phyloP scores from a whole-genome alignment of 2,888 invertebrate genomes.

The Cataglyphis rosenhaueri region DNA sequence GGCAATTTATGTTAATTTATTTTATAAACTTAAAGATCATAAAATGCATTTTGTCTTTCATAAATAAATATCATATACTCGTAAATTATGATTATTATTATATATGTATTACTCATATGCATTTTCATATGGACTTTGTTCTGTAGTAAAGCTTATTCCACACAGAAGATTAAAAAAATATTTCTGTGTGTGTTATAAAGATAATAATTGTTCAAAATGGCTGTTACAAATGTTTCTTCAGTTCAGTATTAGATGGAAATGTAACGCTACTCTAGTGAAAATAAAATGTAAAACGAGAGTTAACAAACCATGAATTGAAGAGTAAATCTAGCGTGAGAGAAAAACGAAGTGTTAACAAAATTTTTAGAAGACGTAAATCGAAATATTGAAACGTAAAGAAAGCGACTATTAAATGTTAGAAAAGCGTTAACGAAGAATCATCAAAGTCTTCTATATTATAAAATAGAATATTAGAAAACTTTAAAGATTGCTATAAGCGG shows the following conservation, averaged over 20 bases:
- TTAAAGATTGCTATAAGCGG: too few species aligned
- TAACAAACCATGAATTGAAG: not conserved
- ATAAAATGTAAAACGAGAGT: not conserved
- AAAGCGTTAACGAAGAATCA: not conserved
- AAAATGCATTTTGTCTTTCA: not conserved
- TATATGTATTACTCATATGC: not conserved
- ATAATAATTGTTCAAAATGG: not conserved
- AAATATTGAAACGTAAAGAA: not conserved
- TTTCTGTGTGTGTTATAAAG: not conserved
- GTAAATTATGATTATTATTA: not conserved
- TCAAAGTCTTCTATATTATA: not conserved
- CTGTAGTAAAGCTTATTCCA: not conserved
- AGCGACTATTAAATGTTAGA: not conserved
- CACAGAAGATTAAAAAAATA: not conserved
- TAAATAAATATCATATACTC: not conserved
- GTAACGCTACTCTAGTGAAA: not conserved
- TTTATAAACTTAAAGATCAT: conserved; percentile 18
- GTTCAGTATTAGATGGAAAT: not conserved
- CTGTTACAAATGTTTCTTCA: not conserved
- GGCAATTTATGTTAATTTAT: conserved; percentile 19
- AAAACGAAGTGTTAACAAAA: not conserved
- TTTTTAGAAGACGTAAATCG: not conserved
- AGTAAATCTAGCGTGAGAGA: not conserved
- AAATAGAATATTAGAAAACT: too few species aligned
- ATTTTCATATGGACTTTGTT: not conserved